phyloP scores from a whole-genome alignment of 2,888 invertebrate species.

The Homarus gammarus region DNA sequence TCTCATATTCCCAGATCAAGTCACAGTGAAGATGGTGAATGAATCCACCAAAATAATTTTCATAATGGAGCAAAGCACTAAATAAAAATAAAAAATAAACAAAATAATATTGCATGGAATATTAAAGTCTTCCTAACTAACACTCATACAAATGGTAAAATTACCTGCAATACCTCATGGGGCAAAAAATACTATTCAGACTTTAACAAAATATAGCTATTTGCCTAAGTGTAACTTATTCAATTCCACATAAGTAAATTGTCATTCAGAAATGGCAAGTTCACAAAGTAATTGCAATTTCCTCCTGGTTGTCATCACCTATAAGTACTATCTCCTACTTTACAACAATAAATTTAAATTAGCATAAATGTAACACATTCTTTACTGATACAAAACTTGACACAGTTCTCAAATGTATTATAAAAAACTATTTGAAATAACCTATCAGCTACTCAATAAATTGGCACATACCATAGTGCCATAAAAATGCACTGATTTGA shows the following conservation, averaged over 20 bases:
- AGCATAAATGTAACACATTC: background rate
- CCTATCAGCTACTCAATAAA: background rate
- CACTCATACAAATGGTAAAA: slow-evolving; percentile 26
- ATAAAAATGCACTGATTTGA: background rate
- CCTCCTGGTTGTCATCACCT: background rate
- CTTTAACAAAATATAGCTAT: too few species aligned
- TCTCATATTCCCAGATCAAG: slow-evolving; percentile 24
- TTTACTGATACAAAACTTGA: background rate
- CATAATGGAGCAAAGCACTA: slow-evolving; percentile 36
- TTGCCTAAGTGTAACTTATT: background rate
- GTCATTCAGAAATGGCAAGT: background rate
- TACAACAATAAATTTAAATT: background rate
- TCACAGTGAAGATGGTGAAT: slow-evolving; percentile 18
- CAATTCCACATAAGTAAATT: background rate
- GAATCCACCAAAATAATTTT: slow-evolving; percentile 21
- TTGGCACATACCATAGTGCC: background rate
- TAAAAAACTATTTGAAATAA: background rate
- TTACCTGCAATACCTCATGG: background rate
- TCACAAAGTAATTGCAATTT: slow-evolving; percentile 2
- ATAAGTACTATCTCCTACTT: background rate
- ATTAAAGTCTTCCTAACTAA: slow-evolving; percentile 18
- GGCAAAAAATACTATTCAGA: too few species aligned
- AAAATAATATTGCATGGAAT: slow-evolving; percentile 24
- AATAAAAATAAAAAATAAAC: slow-evolving; percentile 6
- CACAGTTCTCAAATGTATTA: background rate